Percentiles rank a stretch among this genome's conserved stretches.
Evolutionary conservation across 2,113 vertebrate species (phyloP).

Genomic region (Willisornis vidua): DNA sequence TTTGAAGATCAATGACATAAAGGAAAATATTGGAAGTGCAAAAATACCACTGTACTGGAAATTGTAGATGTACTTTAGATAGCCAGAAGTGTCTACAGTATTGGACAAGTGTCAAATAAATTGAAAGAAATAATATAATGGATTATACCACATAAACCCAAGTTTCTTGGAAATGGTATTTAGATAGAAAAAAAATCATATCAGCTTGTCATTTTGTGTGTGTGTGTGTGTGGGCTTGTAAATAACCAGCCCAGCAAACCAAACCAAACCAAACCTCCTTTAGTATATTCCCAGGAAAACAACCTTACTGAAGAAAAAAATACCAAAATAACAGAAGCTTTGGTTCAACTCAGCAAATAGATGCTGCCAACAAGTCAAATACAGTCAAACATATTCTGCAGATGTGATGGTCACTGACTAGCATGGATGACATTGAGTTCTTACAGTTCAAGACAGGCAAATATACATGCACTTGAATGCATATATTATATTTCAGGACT

Average conservation of each 20-base stretch:
- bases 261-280: not conserved
- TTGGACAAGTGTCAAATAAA: conserved; percentile 8
- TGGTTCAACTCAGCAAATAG: not conserved
- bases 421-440: not conserved
- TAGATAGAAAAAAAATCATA: not conserved
- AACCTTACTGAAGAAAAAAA: not conserved
- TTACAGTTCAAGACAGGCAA: not conserved
- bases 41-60: not conserved
- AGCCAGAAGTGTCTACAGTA: not conserved
- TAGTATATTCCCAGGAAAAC: not conserved
- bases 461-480: not conserved
- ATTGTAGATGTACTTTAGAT: not conserved
- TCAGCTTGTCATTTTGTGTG: not conserved
- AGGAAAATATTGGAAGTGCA: not conserved
- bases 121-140: not conserved
- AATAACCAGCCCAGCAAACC: not conserved
- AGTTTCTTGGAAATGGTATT: not conserved
- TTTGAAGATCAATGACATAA: not conserved
- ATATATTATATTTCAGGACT: not conserved
- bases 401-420: not conserved
- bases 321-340: not conserved
- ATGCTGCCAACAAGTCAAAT: not conserved
- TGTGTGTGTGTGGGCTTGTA: not conserved
- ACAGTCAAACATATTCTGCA: not conserved
- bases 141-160: not conserved